Percentiles rank a stretch among this genome's conserved stretches.
Conservation (phyloP, 2,888 invertebrate genomes). For the Campaea margaritaria region DNA sequence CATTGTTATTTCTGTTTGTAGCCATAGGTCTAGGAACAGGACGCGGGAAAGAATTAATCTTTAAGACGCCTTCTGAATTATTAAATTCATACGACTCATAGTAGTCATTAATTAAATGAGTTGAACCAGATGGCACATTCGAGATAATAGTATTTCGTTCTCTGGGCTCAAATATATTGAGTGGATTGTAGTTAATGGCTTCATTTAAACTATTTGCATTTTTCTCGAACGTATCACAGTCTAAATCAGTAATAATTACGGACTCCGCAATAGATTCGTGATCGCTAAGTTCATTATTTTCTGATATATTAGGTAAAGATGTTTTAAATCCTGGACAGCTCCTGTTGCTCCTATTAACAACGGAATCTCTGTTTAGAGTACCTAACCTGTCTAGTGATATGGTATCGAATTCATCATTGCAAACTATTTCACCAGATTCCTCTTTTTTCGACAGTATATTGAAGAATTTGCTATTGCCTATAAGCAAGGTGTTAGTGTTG, state of each 20-base stretch:
- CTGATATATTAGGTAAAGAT: constrained; percentile 79
- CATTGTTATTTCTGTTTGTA: constrained; percentile 43
- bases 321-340: constrained; percentile 81
- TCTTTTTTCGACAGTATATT: constrained; percentile 78
- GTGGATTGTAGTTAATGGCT: constrained; percentile 61
- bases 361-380: constrained; percentile 74
- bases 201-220: constrained; percentile 49
- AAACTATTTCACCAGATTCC: constrained; percentile 76
- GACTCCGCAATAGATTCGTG: constrained; percentile 64
- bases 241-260: constrained; percentile 55
- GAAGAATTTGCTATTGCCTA: constrained; percentile 82
- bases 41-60: constrained; percentile 54
- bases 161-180: constrained; percentile 72
- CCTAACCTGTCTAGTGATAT: constrained; percentile 78
- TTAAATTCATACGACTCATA: constrained; percentile 75
- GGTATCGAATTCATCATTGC: constrained; percentile 80
- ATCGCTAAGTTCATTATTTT: constrained; percentile 76
- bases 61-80: constrained; percentile 42
- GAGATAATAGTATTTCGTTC: constrained; percentile 60
- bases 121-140: constrained; percentile 61
- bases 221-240: constrained; percentile 51
- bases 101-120: constrained; percentile 72
- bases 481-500: constrained; percentile 68
- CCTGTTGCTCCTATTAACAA: constrained; percentile 78
- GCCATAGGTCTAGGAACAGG: constrained; percentile 68